Conservation (phyloP, 2,888 invertebrate species). For the Acrobasis repandana region DNA sequence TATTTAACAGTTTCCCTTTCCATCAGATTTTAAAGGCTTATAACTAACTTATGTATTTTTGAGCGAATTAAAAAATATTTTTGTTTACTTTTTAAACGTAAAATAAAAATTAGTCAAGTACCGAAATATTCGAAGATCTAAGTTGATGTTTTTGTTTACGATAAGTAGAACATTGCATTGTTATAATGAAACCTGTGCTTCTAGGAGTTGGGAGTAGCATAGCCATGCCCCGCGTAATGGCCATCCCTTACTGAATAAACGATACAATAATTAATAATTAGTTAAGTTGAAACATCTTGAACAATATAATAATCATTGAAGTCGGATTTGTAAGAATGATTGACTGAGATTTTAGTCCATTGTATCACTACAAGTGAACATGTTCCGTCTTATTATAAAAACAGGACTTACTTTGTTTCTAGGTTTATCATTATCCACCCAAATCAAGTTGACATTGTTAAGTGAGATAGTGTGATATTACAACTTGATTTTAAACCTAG, state of each 20-base stretch:
- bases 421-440: too few species aligned
- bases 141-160: conserved; percentile 26
- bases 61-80: too few species aligned
- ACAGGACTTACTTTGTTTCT: too few species aligned
- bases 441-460: too few species aligned
- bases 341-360: conserved; percentile 16
- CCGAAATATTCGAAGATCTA: conserved; percentile 22
- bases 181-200: conserved; percentile 57
- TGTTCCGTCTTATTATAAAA: too few species aligned
- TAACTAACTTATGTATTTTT: too few species aligned
- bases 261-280: conserved; percentile 20
- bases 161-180: conserved; percentile 46
- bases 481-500: too few species aligned
- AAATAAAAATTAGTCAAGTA: too few species aligned
- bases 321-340: conserved; percentile 17
- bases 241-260: conserved; percentile 36
- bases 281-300: conserved; percentile 16
- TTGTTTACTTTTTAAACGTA: too few species aligned
- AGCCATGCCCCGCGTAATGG: conserved; percentile 45
- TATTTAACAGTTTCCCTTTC: too few species aligned
- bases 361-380: conserved; percentile 19
- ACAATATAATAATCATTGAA: conserved; percentile 1
- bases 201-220: conserved; percentile 52
- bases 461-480: too few species aligned
- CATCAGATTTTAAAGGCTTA: too few species aligned